Percentiles rank a stretch among this genome's conserved stretches.
Evolutionary conservation across 2,888 invertebrate genomes (phyloP).

Genomic region (Druceiella hillmani): DNA sequence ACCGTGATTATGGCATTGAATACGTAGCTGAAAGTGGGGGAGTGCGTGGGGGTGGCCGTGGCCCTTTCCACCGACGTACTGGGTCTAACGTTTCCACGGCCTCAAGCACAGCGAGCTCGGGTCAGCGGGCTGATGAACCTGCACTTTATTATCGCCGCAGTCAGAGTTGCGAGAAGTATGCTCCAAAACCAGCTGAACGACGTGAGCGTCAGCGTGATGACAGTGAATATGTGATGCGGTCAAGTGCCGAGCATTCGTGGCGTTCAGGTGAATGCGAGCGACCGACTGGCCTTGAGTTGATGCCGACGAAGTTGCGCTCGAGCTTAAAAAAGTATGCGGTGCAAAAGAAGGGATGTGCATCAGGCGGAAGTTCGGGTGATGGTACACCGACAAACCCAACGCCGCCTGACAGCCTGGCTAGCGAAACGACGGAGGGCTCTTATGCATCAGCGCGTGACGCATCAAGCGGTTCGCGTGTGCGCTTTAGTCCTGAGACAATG

Average conservation of each 20-base stretch:
- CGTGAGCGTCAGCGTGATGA: no score
- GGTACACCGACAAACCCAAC: conserved; percentile 79
- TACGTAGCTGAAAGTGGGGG: conserved; percentile 14
- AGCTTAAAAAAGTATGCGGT: conserved; percentile 70
- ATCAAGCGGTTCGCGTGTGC: conserved; percentile 62
- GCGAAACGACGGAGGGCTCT: conserved; percentile 74
- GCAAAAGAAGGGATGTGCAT: conserved; percentile 48
- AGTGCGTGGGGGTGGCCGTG: conserved; percentile 13
- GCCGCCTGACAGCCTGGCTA: conserved; percentile 78
- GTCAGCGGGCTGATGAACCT: conserved; percentile 20
- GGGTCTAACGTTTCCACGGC: conserved; percentile 54
- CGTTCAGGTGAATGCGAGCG: conserved; percentile 43
- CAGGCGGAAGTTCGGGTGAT: conserved; percentile 57
- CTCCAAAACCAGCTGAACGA: no score
- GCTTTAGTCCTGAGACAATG: conserved; percentile 72
- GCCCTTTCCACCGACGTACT: conserved; percentile 56
- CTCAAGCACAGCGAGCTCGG: conserved; percentile 36
- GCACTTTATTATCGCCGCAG: conserved; percentile 28
- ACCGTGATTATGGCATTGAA: conserved; percentile 13
- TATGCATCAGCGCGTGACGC: conserved; percentile 82
- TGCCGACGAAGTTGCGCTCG: conserved; percentile 64
- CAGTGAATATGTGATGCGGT: conserved; percentile 34
- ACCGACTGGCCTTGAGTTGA: conserved; percentile 64
- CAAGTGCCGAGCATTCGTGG: conserved; percentile 43
- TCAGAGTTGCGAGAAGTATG: no score